Evolutionary conservation across 2,113 vertebrate species (phyloP).

Genomic region (Cynocephalus volans): DNA sequence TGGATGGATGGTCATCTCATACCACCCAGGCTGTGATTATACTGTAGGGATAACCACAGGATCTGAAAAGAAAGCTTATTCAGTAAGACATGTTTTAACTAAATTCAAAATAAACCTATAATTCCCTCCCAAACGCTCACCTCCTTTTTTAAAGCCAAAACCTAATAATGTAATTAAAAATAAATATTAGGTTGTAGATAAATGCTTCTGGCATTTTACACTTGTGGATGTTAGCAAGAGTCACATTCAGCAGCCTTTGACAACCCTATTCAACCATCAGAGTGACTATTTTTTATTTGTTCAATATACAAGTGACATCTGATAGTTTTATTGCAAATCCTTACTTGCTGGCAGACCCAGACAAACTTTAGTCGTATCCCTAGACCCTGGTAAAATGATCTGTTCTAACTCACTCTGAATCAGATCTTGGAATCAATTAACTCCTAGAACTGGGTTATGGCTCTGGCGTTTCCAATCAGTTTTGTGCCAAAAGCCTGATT

Average conservation of each 20-base stretch:
- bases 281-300: neutral
- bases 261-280: neutral
- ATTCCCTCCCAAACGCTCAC: neutral
- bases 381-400: slow-evolving; percentile 12
- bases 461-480: neutral
- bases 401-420: slow-evolving; percentile 24
- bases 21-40: neutral
- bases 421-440: slow-evolving; percentile 7
- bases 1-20: neutral
- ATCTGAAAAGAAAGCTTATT: slow-evolving; percentile 18
- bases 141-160: slow-evolving; percentile 3
- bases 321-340: neutral
- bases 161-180: slow-evolving; percentile 54
- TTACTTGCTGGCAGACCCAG: neutral
- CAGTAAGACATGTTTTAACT: slow-evolving; percentile 32
- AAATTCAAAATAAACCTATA: slow-evolving; percentile 41
- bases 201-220: neutral
- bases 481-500: neutral
- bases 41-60: neutral
- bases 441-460: neutral
- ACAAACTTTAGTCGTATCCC: neutral
- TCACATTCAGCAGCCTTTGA: neutral
- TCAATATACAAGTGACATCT: neutral
- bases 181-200: neutral
- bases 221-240: neutral